Conservation (phyloP, 2,888 invertebrate species). For the Drepanosiphum platanoidis region DNA sequence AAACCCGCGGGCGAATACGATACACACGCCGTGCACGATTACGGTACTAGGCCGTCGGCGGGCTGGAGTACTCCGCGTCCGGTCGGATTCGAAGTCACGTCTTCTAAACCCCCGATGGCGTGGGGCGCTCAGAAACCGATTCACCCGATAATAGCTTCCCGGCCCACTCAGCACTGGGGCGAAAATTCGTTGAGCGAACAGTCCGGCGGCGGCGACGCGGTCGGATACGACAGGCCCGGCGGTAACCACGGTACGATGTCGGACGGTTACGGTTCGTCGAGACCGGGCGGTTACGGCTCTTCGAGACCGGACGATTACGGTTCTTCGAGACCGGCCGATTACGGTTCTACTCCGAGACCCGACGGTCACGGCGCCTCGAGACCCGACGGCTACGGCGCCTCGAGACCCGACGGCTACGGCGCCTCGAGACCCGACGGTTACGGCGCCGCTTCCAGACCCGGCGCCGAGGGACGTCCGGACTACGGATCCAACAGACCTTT, state of each 20-base stretch:
- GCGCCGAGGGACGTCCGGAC: not conserved
- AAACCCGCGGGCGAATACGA: not conserved
- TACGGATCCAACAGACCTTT: constrained; percentile 29
- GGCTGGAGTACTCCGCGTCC: constrained; percentile 35
- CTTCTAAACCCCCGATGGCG: not conserved
- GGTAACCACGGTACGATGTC: not conserved
- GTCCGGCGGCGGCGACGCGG: not conserved
- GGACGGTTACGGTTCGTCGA: not conserved
- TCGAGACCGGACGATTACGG: constrained; percentile 17
- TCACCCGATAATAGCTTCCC: constrained; percentile 22
- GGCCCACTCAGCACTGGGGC: constrained; percentile 54
- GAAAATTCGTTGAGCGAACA: constrained; percentile 42
- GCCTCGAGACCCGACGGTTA: constrained; percentile 4
- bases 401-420: not conserved
- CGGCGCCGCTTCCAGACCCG: not conserved
- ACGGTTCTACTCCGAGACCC: not conserved
- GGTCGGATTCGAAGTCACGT: not conserved
- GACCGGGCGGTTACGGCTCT: not conserved
- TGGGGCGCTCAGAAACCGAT: constrained; percentile 22
- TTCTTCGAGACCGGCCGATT: not conserved
- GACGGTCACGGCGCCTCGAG: not conserved
- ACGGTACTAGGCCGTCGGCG: constrained; percentile 2
- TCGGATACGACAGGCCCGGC: not conserved
- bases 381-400: not conserved
- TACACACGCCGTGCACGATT: not conserved